Evolutionary conservation across 2,888 invertebrate genomes (phyloP), one percentile per base, ranked within the genome.

Genomic region (Choristoneura rosaceana): DNA sequence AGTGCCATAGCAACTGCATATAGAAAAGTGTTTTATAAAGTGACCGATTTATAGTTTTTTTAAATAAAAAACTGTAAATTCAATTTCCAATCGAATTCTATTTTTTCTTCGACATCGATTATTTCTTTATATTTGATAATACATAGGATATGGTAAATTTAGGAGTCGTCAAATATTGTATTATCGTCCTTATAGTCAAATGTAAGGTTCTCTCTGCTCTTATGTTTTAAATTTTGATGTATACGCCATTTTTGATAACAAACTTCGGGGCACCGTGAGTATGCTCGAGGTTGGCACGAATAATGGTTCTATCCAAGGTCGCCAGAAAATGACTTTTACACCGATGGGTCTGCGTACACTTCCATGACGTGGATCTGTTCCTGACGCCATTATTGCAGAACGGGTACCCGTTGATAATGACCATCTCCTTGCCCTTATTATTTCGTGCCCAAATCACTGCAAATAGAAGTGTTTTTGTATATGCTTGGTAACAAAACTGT

Each of bases 261-360:
- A 59, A 62, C n/a, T 2, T 52, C 15, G 15, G 43, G n/a, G 70
- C 17, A 4, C 38, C 34, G 38, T 70, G 70, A 12, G 41, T 66
- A 1, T 74, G 70, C 2, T 61, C 25, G 5, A 70, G 41, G n/a
- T 43, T 58, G 0, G 25, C 70, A 0, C 63, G 55, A 12, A 68
- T 2, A 2, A 71, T 68, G n/a, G 4, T n/a, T 14, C n/a, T 4
- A n/a, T 47, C 47, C 47, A 47, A n/a, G n/a, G 47, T 47, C 14
- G 47, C 47, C n/a, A 47, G 14, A 14, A 47, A 47, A 7, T 47
- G 47, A n/a, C 47, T 47, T 2, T 47, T 47, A n/a, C 47, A 47
- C 14, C 47, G 47, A 47, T 47, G 47, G 4, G 47, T 47, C 47
- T 47, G 47, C 47, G 75, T 76, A 59, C 77, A 78, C 9, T 17